phyloP scores from a whole-genome alignment of 2,797 vertebrate genomes.

The Muscicapa comitata region DNA sequence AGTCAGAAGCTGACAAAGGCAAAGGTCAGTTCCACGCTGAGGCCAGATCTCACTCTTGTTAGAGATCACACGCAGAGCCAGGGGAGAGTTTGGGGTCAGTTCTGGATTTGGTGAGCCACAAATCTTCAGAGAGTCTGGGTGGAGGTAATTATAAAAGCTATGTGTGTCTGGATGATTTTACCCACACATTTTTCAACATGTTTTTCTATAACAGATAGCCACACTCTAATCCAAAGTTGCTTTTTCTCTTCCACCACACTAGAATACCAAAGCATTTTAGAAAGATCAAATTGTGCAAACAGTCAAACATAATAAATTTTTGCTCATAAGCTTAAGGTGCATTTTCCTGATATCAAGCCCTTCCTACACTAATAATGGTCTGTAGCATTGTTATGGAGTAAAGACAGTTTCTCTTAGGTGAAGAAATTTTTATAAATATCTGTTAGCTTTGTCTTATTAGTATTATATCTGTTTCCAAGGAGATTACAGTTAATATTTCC shows the following conservation, averaged over 20 bases:
- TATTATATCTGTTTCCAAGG: not conserved
- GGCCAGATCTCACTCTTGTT: not conserved
- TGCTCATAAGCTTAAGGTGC: not conserved
- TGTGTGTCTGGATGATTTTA: not conserved
- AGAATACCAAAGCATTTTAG: not conserved
- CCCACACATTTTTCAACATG: not conserved
- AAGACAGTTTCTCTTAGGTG: not conserved
- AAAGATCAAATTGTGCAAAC: not conserved
- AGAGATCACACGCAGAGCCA: fast-evolving
- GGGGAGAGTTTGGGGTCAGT: fast-evolving
- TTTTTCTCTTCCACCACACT: not conserved
- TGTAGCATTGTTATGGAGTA: not conserved
- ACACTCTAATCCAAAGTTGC: not conserved
- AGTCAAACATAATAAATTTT: not conserved
- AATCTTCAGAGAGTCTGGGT: not conserved
- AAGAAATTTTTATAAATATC: not conserved
- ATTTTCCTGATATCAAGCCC: not conserved
- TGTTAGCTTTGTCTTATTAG: not conserved
- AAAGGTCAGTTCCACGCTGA: fast-evolving
- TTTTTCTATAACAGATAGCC: not conserved
- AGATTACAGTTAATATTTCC: conserved; percentile 12
- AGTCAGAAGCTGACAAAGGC: not conserved
- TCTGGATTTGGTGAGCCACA: not conserved
- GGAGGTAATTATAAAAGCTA: not conserved
- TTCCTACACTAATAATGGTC: not conserved